Evolutionary conservation across 2,888 invertebrate species (phyloP), one percentile per base, ranked within the genome.

Genomic region (Diogma glabrata): DNA sequence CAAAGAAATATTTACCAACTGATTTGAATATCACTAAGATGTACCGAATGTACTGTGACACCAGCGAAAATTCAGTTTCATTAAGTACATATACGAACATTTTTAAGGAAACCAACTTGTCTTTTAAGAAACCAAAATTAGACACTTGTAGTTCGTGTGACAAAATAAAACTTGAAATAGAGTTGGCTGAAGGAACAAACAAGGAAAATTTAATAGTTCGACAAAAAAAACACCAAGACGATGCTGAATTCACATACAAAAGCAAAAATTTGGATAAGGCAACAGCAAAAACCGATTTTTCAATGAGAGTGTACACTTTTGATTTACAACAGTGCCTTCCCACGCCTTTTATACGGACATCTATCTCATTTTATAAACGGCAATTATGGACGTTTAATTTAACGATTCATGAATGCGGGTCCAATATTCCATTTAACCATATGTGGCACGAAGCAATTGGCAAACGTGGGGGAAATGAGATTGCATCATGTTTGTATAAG

Each of bases 51-150:
- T 3, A 28, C 28, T 28, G 28, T 28, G 28, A 28, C 28, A 28
- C 4, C 28, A 28, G 28, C 28, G 3, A 28, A 3, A 28, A 28
- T 28, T 3, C 3, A 28, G 28, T 28, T 28, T 28, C 28, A 3
- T 28, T 28, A 3, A 28, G 28, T 28, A 28, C 3, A 28, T 28
- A 28, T 28, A 3, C 3, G 28, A 28, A 12, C 2, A 28, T 28
- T 28, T 28, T 28, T 28, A 28, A 28, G 28, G 28, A 28, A 28
- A 28, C 28, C 3, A 3, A 28, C 28, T 28, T 33, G 33, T 33
- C 5, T 33, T 33, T 33, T 33, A 33, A 36, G 36, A 36, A 36
- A 36, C 36, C 36, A 36, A 36, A 36, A 36, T 36, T 36, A 36
- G 36, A 36, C 36, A 36, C 36, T 36, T 28, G 28, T 28, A 28